These are phyloP conservation scores for Aldrovandia affinis DNA, from an alignment of 2,797 vertebrate species.

Conservation along the genomic window DNA sequence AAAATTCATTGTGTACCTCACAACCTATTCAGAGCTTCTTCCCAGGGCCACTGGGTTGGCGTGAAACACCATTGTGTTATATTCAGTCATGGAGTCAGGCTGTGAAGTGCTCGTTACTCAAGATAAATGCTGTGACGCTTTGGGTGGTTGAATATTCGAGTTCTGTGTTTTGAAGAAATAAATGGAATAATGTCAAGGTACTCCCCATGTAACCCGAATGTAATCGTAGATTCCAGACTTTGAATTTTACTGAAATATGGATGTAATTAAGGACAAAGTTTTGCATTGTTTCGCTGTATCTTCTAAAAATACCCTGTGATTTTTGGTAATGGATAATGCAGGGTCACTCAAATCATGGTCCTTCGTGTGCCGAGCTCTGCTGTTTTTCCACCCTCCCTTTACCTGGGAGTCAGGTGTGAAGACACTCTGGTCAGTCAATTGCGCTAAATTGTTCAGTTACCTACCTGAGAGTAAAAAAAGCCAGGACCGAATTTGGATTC, in stretches of 20 bases:
- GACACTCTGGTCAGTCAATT: no score
- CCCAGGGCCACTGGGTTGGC: neutral
- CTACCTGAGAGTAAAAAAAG: no score
- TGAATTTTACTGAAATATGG: neutral
- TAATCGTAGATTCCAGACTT: no score
- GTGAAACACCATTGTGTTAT: neutral
- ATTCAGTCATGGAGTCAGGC: constrained; percentile 10
- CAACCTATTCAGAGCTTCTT: constrained; percentile 4
- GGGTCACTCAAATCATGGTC: no score
- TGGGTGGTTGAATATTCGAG: constrained; percentile 12
- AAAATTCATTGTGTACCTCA: constrained; percentile 26
- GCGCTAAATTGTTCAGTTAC: no score
- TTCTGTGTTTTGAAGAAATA: neutral
- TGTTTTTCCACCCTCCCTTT: no score
- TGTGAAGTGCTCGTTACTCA: constrained; percentile 24
- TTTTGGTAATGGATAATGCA: neutral
- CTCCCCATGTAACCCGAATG: neutral
- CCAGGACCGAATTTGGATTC: no score
- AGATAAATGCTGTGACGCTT: constrained; percentile 7
- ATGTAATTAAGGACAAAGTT: neutral
- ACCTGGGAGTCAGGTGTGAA: no score
- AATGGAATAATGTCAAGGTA: neutral
- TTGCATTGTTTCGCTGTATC: neutral
- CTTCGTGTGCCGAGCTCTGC: no score
- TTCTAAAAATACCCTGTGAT: neutral